Percentiles rank a stretch among this genome's conserved stretches.
Evolutionary conservation across 2,113 vertebrate species (phyloP).

Genomic region (Antidorcas marsupialis): DNA sequence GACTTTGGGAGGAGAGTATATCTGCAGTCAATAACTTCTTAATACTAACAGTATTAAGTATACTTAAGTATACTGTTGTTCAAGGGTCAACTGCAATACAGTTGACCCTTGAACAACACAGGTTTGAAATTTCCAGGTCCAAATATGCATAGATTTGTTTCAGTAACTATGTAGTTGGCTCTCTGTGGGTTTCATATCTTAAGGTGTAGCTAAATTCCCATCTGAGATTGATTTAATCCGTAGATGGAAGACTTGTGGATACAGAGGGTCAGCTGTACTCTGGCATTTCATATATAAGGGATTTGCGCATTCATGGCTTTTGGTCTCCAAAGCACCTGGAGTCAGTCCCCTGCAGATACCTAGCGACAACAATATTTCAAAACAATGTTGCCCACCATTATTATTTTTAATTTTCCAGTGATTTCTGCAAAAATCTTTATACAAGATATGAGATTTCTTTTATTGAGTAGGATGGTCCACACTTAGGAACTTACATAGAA

Average conservation of each 20-base stretch:
- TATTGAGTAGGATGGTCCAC: not conserved
- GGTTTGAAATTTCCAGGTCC: not conserved
- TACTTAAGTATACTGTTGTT: too few relatives aligned
- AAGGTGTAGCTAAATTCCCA: not conserved
- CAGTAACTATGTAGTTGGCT: not conserved
- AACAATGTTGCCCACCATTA: not conserved
- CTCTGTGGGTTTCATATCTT: not conserved
- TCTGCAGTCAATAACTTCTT: too few relatives aligned
- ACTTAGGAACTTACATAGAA: not conserved
- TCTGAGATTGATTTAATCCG: rapidly evolving
- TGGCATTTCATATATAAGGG: not conserved
- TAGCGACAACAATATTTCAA: not conserved
- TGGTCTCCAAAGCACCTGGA: not conserved
- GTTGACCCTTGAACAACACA: not conserved
- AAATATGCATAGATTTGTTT: not conserved
- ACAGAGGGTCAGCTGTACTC: not conserved
- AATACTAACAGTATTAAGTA: too few relatives aligned
- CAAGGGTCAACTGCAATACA: slow-evolving; percentile 5
- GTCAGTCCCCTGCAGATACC: not conserved
- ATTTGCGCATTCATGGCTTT: not conserved
- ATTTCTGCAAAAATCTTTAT: not conserved
- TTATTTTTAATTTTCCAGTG: not conserved
- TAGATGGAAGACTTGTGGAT: not conserved
- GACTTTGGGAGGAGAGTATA: too few relatives aligned
- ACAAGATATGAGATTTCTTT: not conserved